phyloP scores from a whole-genome alignment of 2,113 vertebrate species.

The Neotoma lepida region DNA sequence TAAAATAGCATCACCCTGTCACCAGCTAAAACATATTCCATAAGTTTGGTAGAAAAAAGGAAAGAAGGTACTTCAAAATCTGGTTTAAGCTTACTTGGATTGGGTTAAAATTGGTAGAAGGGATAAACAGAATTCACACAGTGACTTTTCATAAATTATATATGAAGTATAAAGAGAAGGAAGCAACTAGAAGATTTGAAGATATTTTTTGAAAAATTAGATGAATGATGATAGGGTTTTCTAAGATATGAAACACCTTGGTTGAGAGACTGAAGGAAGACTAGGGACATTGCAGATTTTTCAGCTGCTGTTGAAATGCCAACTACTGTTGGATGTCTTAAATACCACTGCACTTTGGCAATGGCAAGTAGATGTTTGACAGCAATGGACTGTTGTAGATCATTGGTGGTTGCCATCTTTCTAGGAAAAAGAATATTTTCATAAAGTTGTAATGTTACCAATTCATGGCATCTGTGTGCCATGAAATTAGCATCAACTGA shows the following conservation, averaged over 20 bases:
- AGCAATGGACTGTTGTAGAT: background rate
- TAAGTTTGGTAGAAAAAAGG: background rate
- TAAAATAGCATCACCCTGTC: background rate
- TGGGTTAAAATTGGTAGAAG: background rate
- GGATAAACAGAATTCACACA: background rate
- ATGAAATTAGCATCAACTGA: background rate
- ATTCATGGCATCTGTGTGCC: background rate
- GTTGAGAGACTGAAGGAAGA: background rate
- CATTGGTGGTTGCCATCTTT: background rate
- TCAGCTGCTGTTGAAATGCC: background rate
- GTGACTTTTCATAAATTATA: background rate
- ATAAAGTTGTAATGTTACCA: background rate
- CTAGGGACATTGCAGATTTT: background rate
- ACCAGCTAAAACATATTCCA: background rate
- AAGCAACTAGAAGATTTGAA: background rate
- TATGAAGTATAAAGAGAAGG: background rate
- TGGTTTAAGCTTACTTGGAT: background rate
- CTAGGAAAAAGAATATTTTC: background rate
- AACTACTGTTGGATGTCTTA: background rate
- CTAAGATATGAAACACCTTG: background rate
- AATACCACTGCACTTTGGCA: accelerated
- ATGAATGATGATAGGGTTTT: background rate
- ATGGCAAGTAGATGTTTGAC: background rate
- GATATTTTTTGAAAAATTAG: background rate
- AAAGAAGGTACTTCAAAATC: background rate